Evolutionary conservation across 1,140 invertebrate species (phyloP).

Genomic region (Drosophila littoralis): DNA sequence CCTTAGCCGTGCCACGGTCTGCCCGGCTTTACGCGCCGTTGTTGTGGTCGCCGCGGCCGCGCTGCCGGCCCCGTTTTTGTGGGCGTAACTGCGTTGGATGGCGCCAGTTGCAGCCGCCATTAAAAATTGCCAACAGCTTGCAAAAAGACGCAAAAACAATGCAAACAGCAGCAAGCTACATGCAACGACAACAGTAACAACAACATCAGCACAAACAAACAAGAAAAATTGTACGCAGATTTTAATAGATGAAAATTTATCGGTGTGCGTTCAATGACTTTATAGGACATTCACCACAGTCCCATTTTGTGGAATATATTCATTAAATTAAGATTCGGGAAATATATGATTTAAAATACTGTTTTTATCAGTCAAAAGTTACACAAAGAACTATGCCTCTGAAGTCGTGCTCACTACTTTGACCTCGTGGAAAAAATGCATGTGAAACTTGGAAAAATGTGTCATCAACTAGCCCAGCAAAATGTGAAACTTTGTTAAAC

Average conservation of each 20-base stretch:
- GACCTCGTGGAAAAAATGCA: background rate
- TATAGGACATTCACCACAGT: conserved; percentile 10
- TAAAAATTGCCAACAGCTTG: conserved; percentile 67
- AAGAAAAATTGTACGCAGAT: conserved; percentile 20
- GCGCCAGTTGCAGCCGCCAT: conserved; percentile 52
- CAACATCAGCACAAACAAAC: conserved; percentile 21
- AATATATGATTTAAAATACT: background rate
- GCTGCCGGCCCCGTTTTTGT: conserved; percentile 32
- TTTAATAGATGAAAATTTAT: conserved; percentile 62
- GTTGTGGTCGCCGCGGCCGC: conserved; percentile 31
- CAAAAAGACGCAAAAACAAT: conserved; percentile 47
- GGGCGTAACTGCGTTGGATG: conserved; percentile 41
- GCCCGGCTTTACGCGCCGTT: conserved; percentile 23
- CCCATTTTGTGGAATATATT: background rate
- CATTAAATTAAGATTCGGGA: background rate
- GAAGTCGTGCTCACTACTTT: background rate
- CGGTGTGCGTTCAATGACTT: conserved; percentile 50
- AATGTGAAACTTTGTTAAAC: background rate
- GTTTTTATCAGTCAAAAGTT: background rate
- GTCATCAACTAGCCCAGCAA: background rate
- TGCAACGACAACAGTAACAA: conserved; percentile 21
- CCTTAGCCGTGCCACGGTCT: background rate
- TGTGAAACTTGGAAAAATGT: conserved; percentile 1
- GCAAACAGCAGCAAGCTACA: conserved; percentile 27
- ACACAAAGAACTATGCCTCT: no score